Evolutionary conservation across 2,113 vertebrate genomes (phyloP).

Genomic region (Dipodomys stephensi): DNA sequence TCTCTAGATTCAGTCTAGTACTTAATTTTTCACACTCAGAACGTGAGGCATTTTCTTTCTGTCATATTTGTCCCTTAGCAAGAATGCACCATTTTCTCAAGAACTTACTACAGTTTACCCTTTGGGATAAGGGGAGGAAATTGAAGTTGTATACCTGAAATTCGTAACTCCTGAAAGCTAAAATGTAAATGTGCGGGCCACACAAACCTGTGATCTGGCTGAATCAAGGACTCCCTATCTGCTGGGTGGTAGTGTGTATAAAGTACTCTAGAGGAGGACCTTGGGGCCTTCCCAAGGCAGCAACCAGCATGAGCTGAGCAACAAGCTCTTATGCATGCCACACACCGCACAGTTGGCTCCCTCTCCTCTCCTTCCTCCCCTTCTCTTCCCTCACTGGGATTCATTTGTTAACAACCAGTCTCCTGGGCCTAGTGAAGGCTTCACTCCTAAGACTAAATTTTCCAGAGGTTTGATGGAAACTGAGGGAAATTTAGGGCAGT

Average conservation of each 20-base stretch:
- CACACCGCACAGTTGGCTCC: too few species aligned
- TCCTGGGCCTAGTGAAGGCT: not conserved
- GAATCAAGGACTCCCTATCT: not conserved
- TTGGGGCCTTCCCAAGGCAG: too few species aligned
- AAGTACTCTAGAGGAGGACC: not conserved
- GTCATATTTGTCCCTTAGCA: conserved; percentile 18
- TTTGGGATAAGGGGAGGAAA: conserved; percentile 6
- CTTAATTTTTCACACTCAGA: conserved; percentile 33
- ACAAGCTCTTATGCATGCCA: not conserved
- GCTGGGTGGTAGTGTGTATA: too few species aligned
- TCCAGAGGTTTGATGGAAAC: not conserved
- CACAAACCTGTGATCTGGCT: not conserved
- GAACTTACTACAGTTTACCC: conserved; percentile 57
- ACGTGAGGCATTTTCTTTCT: conserved; percentile 46
- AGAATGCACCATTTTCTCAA: conserved; percentile 51
- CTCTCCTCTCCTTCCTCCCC: too few species aligned
- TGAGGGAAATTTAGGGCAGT: not conserved
- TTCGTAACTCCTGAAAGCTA: not conserved
- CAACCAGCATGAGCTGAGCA: not conserved
- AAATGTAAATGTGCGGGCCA: not conserved
- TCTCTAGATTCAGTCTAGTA: not conserved
- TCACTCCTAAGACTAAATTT: not conserved
- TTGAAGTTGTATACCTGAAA: conserved; percentile 54
- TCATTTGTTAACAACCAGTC: conserved; percentile 10
- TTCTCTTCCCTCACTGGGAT: not conserved